Percentiles rank a stretch among this genome's conserved stretches.
Conservation (phyloP, 1,140 invertebrate genomes). For the Protaetia brevitarsis region DNA sequence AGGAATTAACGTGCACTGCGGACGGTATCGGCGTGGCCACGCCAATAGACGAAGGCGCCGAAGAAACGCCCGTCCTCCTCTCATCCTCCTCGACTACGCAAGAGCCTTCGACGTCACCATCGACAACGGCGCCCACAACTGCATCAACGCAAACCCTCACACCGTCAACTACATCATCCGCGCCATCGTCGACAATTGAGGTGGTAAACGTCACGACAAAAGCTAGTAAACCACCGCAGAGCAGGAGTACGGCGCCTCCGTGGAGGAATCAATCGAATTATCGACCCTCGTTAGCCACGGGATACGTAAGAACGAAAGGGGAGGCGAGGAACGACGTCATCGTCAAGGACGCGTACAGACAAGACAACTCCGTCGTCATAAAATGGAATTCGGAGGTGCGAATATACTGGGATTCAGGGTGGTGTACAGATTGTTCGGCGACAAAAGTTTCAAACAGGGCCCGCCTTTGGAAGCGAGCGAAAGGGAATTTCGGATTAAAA, state of each 20-base stretch:
- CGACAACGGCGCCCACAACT: constrained; percentile 41
- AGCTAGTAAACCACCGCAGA: constrained; percentile 37
- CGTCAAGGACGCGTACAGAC: constrained; percentile 78
- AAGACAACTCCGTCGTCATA: constrained; percentile 84
- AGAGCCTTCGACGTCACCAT: constrained; percentile 32
- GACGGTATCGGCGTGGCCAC: constrained; percentile 51
- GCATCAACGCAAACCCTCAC: constrained; percentile 40
- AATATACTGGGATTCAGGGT: constrained; percentile 86
- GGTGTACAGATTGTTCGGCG: constrained; percentile 85
- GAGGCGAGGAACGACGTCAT: constrained; percentile 73
- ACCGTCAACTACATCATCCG: constrained; percentile 44
- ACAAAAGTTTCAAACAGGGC: constrained; percentile 84
- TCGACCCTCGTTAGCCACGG: constrained; percentile 68
- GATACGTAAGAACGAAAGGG: constrained; percentile 62
- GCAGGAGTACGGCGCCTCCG: constrained; percentile 45
- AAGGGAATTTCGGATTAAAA: constrained; percentile 87
- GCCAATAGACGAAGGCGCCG: constrained; percentile 54
- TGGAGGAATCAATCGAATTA: constrained; percentile 45
- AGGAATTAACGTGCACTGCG: constrained; percentile 59
- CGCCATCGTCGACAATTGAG: constrained; percentile 39
- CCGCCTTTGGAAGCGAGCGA: constrained; percentile 83
- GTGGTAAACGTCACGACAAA: constrained; percentile 39
- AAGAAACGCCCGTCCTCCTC: constrained; percentile 44
- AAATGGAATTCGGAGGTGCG: constrained; percentile 85
- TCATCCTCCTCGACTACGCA: constrained; percentile 32